Conservation (phyloP, 92 coral and sea anemone genomes). For the Bergia sp. region DNA sequence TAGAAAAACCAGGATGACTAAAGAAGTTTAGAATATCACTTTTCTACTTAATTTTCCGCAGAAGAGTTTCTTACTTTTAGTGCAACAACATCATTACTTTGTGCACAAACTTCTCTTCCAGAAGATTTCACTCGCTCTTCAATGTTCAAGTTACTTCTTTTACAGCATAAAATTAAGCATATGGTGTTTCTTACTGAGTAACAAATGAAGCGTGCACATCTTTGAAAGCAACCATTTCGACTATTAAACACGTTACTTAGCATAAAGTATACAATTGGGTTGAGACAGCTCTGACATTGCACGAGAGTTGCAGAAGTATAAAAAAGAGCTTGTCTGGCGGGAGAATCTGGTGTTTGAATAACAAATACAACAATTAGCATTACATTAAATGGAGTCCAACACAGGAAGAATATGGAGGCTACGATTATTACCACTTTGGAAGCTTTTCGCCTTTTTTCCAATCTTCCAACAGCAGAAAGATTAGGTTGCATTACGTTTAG, state of each 20-base stretch:
- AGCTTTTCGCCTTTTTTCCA: constrained; percentile 3
- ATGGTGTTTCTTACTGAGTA: too few relatives aligned
- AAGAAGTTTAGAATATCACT: too few relatives aligned
- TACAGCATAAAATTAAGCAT: too few relatives aligned
- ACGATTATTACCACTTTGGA: constrained; percentile 14
- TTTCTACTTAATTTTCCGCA: too few relatives aligned
- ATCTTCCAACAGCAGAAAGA: not conserved
- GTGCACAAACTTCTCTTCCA: too few relatives aligned
- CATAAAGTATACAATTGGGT: constrained; percentile 10
- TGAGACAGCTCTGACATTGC: not conserved
- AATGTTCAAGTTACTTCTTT: too few relatives aligned
- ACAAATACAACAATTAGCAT: constrained; percentile 33
- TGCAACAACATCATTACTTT: too few relatives aligned
- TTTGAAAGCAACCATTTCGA: too few relatives aligned
- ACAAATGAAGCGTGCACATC: too few relatives aligned
- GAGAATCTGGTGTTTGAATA: not conserved
- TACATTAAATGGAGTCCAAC: constrained; percentile 31
- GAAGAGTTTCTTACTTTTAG: too few relatives aligned
- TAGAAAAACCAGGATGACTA: too few relatives aligned
- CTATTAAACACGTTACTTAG: not conserved
- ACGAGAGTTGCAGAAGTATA: not conserved
- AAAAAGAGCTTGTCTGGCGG: not conserved
- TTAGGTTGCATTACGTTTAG: not conserved
- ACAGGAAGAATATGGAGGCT: not conserved
- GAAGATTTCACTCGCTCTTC: too few relatives aligned